phyloP scores from a whole-genome alignment of 2,888 invertebrate genomes.

The Buathra laborator region DNA sequence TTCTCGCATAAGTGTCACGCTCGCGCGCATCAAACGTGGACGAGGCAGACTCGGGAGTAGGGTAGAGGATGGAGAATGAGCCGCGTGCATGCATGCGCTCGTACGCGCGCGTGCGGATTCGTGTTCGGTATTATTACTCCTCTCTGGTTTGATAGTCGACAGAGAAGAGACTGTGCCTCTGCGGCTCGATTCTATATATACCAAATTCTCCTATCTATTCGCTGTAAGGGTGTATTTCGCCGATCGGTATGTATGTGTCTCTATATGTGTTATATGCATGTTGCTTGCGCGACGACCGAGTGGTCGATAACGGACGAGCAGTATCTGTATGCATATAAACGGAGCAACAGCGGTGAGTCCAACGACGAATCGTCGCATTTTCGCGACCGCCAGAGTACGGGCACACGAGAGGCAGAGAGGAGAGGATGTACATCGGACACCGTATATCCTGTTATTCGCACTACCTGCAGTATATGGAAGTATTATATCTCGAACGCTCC shows the following conservation, averaged over 20 bases:
- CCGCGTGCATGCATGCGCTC: conserved; percentile 58
- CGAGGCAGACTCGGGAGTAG: conserved; percentile 47
- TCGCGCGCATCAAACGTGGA: conserved; percentile 61
- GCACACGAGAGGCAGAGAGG: conserved; percentile 62
- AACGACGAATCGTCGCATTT: conserved; percentile 43
- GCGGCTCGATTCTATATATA: conserved; percentile 35
- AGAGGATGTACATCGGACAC: conserved; percentile 84
- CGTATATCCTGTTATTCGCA: conserved; percentile 85
- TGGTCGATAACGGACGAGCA: conserved; percentile 81
- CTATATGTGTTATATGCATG: conserved; percentile 61
- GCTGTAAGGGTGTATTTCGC: neutral
- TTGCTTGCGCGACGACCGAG: conserved; percentile 74
- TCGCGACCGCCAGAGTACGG: conserved; percentile 29
- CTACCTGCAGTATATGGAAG: conserved; percentile 77
- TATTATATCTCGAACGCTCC: conserved; percentile 44
- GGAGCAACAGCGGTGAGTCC: conserved; percentile 41
- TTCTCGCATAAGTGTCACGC: conserved; percentile 68
- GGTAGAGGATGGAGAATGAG: conserved; percentile 29
- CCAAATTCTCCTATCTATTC: conserved; percentile 6
- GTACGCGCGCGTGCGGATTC: conserved; percentile 39
- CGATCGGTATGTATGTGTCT: conserved; percentile 47
- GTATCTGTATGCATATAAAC: conserved; percentile 38
- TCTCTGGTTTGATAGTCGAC: conserved; percentile 41
- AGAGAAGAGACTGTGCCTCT: conserved; percentile 12
- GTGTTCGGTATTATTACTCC: conserved; percentile 55